Evolutionary conservation across 1,140 invertebrate genomes (phyloP), one percentile per base, ranked within the genome.

Genomic region (Polypedilum vanderplanki): DNA sequence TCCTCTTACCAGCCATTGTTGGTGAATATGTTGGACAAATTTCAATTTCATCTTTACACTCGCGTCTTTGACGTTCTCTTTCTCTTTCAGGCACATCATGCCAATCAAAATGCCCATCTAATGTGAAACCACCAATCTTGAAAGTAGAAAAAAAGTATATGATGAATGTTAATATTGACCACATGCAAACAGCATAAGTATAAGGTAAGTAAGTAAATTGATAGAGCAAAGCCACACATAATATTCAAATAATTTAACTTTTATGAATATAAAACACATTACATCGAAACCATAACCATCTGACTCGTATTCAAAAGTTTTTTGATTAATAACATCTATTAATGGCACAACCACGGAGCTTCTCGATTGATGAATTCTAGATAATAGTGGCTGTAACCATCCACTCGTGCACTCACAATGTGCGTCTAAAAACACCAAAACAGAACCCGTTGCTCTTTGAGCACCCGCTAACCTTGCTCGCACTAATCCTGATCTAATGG

Each of bases 31-130:
- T 80, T 0, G 81, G 81, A 40, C 80, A 83, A 17, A 82, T 80
- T 76, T 82, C 81, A 2, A 78, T 75, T 7, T 78, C 76, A 57
- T 80, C 76, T 41, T 77, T 83, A 83, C 86, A 87, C 67, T 86
- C 84, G 1, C 83, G 82, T 0, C 80, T 84, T 76, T 90, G 87
- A 1, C 90, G 82, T 75, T 87, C 83, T 77, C 88, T 84, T 79
- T 94, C 92, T 24, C 87, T 83, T 46, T 90, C 84, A 40, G 92
- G 89, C 67, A 96, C 88, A 76, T 94, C 87, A 78, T 95, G 90
- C 94, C 94, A 95, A 4, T 90, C 92, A 81, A 97, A 97, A 83
- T 96, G 93, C 0, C 95, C 93, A 75, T 88, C 89, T 91, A 95
- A 97, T 3, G 91, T 93, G 80, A 97, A 97, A 15, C 93, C 93